Evolutionary conservation across 92 coral and sea anemone species (phyloP), one percentile per base, ranked within the genome.

Genomic region (Zoanthus gigantus): DNA sequence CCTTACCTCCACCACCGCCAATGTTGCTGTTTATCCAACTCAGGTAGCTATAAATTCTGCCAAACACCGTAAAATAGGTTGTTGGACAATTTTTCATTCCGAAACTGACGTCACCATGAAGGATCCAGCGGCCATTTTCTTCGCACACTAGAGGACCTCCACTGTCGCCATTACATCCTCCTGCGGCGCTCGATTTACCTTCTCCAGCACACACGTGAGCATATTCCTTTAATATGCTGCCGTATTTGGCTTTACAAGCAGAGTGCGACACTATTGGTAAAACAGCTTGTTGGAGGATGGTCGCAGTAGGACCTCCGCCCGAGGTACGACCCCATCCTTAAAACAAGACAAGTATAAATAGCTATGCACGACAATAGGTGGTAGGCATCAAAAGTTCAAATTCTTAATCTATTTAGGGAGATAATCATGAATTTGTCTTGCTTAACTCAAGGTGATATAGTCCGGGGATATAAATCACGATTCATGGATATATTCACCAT

Each of bases 141-240:
- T 23, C 23, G 23, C 23, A 23, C 23, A 23, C 23, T 23, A 23
- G 23, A 23, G 23, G 23, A 23, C 23, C 23, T 23, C 23, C 23
- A 5, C 69, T 63, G 69, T 63, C 69, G 16, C 69, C 69, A 18
- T 63, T 63, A 18, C 69, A 63, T 15, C 69, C 69, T 63, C 69
- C 69, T 5, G 69, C 69, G 69, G 18, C 29, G 69, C 9, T 14
- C 69, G 69, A 14, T 18, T 63, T 14, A 5, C 69, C 69, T 63
- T 14, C n/a, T 6, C 69, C 69, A 18, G 69, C 69, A 18, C 69
- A 63, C 9, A 63, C 17, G 69, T 63, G 69, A 14, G 69, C 18
- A 18, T 18, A 13, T 63, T 63, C 69, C 18, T 63, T 18, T 6
- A 63, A 13, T 15, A 63, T 23, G 2, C 18, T 13, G 16, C 69